Percentiles rank a stretch among this genome's conserved stretches.
Evolutionary conservation across 2,888 invertebrate genomes (phyloP).

Genomic region (Polydesmus complanatus): DNA sequence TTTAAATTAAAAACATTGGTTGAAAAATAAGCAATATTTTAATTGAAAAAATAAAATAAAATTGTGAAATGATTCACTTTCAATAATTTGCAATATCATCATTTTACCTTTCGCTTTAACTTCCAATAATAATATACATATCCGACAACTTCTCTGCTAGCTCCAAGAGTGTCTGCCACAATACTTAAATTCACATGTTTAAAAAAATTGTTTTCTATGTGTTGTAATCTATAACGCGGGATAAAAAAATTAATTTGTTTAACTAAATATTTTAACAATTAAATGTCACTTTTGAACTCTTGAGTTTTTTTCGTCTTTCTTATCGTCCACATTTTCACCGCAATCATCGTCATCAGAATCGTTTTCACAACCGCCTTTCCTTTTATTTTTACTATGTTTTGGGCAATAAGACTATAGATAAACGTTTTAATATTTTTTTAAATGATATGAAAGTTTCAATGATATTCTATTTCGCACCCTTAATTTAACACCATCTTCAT

Average conservation of each 20-base stretch:
- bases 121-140: constrained; percentile 95
- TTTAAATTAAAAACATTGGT: constrained; percentile 15
- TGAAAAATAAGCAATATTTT: constrained; percentile 7
- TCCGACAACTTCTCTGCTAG: constrained; percentile 69
- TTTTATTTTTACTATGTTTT: constrained; percentile 60
- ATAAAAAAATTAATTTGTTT: not conserved
- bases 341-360: constrained; percentile 67
- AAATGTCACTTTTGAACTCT: constrained; percentile 54
- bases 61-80: not conserved
- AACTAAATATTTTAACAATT: not conserved
- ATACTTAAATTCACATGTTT: constrained; percentile 76
- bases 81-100: not conserved
- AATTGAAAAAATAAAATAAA: not conserved
- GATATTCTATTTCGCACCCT: constrained; percentile 34
- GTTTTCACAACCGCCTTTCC: constrained; percentile 20
- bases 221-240: constrained; percentile 50
- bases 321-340: constrained; percentile 41
- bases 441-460: not conserved
- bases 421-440: not conserved
- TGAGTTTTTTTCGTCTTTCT: constrained; percentile 71
- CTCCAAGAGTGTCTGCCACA: constrained; percentile 58
- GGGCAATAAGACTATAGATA: constrained; percentile 73
- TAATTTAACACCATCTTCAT: constrained; percentile 83
- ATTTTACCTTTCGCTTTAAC: constrained; percentile 54
- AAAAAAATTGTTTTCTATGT: constrained; percentile 88